Evolutionary conservation across 30 jellyfish, hydroid and myxozoan genomes (phyloP).

Genomic region (Turritopsis rubra): DNA sequence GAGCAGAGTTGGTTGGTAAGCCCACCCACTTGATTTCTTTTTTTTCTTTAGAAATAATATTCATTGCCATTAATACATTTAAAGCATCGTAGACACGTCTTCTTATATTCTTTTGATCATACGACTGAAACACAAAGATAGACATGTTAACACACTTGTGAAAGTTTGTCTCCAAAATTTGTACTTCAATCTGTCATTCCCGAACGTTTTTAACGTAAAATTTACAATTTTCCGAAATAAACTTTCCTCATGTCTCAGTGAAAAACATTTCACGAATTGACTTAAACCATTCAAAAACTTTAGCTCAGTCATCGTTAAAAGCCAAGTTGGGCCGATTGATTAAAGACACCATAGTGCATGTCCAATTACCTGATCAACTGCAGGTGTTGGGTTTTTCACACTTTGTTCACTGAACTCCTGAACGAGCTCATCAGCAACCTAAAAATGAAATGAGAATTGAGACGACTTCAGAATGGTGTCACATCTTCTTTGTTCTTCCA

Average conservation of each 20-base stretch:
- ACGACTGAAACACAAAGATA: slow-evolving; percentile 49
- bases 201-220: not conserved
- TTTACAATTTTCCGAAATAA: too few relatives aligned
- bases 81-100: slow-evolving; percentile 99
- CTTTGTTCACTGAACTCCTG: slow-evolving; percentile 93
- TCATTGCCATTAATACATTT: slow-evolving; percentile 99
- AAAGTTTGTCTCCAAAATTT: not conserved
- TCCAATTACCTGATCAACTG: slow-evolving; percentile 26
- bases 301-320: too few relatives aligned
- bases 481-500: too few relatives aligned
- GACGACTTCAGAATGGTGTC: not conserved
- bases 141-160: not conserved
- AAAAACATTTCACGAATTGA: too few relatives aligned
- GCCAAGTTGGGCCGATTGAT: not conserved
- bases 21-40: slow-evolving; percentile 99
- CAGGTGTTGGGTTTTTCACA: not conserved
- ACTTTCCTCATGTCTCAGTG: too few relatives aligned
- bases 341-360: not conserved
- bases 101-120: slow-evolving; percentile 94
- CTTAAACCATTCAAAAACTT: too few relatives aligned
- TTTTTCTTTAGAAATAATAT: slow-evolving; percentile 91
- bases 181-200: not conserved
- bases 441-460: not conserved
- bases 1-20: slow-evolving; percentile 98
- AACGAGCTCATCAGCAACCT: slow-evolving; percentile 99